phyloP scores from a whole-genome alignment of 2,888 invertebrate genomes.

The Meiosimyza platycephala region DNA sequence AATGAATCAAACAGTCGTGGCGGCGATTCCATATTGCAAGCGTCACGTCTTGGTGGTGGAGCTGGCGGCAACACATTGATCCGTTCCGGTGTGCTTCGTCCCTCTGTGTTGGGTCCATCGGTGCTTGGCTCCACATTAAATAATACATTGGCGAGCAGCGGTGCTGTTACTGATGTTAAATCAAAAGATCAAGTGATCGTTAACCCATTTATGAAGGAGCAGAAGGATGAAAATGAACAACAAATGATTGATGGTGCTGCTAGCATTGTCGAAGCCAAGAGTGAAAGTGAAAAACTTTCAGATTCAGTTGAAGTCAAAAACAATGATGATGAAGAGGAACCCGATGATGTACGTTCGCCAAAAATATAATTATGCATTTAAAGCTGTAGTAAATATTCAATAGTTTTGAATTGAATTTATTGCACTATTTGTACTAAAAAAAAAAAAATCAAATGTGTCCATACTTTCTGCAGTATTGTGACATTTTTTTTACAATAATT shows the following conservation, averaged over 20 bases:
- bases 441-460: neutral
- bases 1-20: conserved; percentile 63
- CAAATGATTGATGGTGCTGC: conserved; percentile 31
- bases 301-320: conserved; percentile 43
- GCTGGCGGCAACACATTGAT: conserved; percentile 45
- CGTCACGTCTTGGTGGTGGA: conserved; percentile 55
- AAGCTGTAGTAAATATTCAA: neutral
- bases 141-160: conserved; percentile 29
- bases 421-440: too few relatives aligned
- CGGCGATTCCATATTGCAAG: conserved; percentile 57
- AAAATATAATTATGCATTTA: neutral
- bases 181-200: conserved; percentile 44
- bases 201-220: conserved; percentile 64
- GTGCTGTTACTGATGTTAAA: conserved; percentile 47
- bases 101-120: conserved; percentile 60
- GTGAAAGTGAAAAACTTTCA: conserved; percentile 40
- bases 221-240: conserved; percentile 53
- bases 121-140: conserved; percentile 51
- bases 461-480: too few relatives aligned
- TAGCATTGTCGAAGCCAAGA: conserved; percentile 32
- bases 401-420: neutral
- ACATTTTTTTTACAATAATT: too few relatives aligned
- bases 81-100: conserved; percentile 60
- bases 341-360: conserved; percentile 52
- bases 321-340: conserved; percentile 49